phyloP scores from a whole-genome alignment of 2,797 vertebrate genomes.

The Capromys pilorides region DNA sequence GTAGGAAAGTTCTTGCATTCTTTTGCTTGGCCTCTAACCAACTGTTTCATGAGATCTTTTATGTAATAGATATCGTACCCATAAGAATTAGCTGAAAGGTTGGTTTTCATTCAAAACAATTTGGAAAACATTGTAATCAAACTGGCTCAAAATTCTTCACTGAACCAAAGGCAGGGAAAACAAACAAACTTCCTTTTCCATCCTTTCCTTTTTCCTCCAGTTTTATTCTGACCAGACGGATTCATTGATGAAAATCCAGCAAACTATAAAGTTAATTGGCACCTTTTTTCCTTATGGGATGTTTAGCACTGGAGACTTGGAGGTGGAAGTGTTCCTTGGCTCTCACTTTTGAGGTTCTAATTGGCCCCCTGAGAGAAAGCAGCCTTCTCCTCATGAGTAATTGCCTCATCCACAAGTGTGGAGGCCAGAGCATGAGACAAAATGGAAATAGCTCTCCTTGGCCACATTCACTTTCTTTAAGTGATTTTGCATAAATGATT shows the following conservation, averaged over 20 bases:
- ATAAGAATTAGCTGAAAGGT: constrained; percentile 39
- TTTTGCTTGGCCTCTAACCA: constrained; percentile 7
- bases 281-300: background rate
- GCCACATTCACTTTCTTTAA: background rate
- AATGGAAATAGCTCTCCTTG: background rate
- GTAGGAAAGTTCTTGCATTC: constrained; percentile 29
- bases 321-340: background rate
- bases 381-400: background rate
- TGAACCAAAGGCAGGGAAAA: background rate
- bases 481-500: constrained; percentile 48
- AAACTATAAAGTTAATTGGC: background rate
- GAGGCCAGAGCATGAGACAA: background rate
- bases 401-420: background rate
- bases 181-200: background rate
- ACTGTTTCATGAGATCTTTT: constrained; percentile 37
- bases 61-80: constrained; percentile 10
- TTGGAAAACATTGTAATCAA: constrained; percentile 49
- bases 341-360: background rate
- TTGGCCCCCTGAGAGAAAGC: background rate
- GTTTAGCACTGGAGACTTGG: background rate
- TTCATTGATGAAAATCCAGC: background rate
- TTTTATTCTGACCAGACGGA: constrained; percentile 65
- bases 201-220: background rate
- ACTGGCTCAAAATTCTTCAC: constrained; percentile 28
- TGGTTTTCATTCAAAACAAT: constrained; percentile 66